Base-by-base conservation (phyloP, 2,797 vertebrate species). In the Ctenochaetus hawaiiensis region DNA sequence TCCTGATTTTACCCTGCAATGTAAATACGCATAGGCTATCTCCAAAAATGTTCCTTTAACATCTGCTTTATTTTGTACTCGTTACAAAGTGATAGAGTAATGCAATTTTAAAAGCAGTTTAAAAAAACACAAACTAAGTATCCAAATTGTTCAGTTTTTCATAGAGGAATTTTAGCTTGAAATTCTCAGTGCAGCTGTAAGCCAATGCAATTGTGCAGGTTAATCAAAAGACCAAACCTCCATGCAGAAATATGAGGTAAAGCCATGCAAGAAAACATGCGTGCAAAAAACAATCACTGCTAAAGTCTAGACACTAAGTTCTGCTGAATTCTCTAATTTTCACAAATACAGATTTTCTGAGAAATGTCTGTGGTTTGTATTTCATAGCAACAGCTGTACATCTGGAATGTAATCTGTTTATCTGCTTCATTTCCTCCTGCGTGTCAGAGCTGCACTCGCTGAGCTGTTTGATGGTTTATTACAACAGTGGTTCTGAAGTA, bases 351-450 rank as follows among this genome's bases (percentile, higher is more conserved):
- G 17, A 12, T 65, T 64, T 82, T 78, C 71, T 62, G 63, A 79
- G 72, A 70, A 51, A 49, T 8, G 30, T 18, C 9, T 49, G 57
- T 5, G 74, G 64, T 68, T 64, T 72, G 44, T 59, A 82, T 14
- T 62, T 2, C 5, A 48, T 9, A 9, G 45, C 49, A 47, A 16
- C 63, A 16, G 57, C 41, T 20, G 65, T 39, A 51, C 69, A 59
- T 67, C 20, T 76, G 30, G 23, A 71, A 67, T 43, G n/a, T 23
- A 43, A 69, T 53, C 54, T 77, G 20, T 41, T 72, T 44, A 48
- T 79, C 44, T 66, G 67, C 71, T 76, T 77, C 39, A 67, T 77
- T 89, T 88, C 84, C 73, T 82, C 68, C 73, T 75, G 66, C 53
- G 64, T 66, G 70, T 69, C 76, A 59, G n/a, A 20, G 63, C 7